phyloP scores from a whole-genome alignment of 2,113 vertebrate species.

The Sturnira hondurensis region DNA sequence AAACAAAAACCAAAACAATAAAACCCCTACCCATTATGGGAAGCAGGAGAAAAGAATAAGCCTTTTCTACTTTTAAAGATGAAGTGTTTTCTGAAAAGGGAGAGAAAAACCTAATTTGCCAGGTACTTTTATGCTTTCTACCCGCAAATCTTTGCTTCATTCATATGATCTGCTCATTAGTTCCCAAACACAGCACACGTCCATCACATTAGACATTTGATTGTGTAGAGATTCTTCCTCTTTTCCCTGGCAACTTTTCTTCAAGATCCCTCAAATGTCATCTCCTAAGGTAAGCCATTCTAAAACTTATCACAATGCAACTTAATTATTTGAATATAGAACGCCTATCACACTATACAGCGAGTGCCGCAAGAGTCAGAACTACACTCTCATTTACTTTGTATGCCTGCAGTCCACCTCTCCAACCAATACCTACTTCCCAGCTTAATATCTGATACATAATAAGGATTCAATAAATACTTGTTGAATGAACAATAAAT shows the following conservation, averaged over 20 bases:
- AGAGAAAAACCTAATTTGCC: background rate
- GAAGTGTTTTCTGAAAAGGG: background rate
- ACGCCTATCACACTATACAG: background rate
- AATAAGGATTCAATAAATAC: background rate
- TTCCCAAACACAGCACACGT: background rate
- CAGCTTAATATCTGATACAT: background rate
- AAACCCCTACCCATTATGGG: background rate
- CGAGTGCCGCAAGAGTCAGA: background rate
- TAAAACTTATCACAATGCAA: background rate
- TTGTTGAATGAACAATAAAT: conserved; percentile 6
- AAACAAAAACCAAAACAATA: background rate
- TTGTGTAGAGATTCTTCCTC: background rate
- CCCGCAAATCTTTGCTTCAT: background rate
- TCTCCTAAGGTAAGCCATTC: background rate
- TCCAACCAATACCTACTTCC: background rate
- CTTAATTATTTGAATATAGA: background rate
- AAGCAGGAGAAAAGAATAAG: background rate
- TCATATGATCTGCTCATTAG: background rate
- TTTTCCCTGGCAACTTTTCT: background rate
- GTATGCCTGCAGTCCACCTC: background rate
- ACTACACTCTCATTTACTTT: background rate
- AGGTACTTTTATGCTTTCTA: background rate
- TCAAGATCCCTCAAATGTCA: background rate
- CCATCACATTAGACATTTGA: background rate
- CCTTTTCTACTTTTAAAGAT: background rate